phyloP scores from a whole-genome alignment of 2,113 vertebrate genomes.

The Sorex araneus region DNA sequence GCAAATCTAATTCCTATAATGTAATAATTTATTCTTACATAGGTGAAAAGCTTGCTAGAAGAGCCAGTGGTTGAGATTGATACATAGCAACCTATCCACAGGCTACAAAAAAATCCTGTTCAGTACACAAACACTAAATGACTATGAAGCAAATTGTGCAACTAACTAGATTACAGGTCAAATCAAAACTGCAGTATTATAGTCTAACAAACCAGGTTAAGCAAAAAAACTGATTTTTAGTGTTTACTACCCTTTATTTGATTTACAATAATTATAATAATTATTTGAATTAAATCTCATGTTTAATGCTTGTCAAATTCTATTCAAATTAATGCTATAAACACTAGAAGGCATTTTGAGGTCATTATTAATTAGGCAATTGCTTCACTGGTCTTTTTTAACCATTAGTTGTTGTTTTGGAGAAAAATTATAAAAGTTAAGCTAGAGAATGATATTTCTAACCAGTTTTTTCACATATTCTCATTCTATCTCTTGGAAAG shows the following conservation, averaged over 20 bases:
- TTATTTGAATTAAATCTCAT: conserved; percentile 59
- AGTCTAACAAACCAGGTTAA: conserved; percentile 61
- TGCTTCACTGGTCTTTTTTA: conserved; percentile 9
- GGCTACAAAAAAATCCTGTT: neutral
- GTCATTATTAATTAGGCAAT: conserved; percentile 25
- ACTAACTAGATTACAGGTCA: conserved; percentile 48
- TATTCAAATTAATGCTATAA: conserved; percentile 49
- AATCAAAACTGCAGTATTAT: conserved; percentile 32
- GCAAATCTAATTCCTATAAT: neutral
- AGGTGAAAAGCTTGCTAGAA: neutral
- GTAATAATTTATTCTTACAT: neutral
- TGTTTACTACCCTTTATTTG: conserved; percentile 60
- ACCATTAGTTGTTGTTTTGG: neutral
- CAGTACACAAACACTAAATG: neutral
- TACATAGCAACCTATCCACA: neutral
- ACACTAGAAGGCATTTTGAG: neutral
- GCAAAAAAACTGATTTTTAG: conserved; percentile 56
- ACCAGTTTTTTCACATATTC: neutral
- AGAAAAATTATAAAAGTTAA: conserved; percentile 45
- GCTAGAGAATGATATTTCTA: neutral
- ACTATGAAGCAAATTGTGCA: neutral
- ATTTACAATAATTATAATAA: conserved; percentile 69
- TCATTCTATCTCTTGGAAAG: conserved; percentile 19
- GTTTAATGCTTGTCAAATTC: conserved; percentile 23
- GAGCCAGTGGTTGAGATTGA: neutral